Percentiles rank a stretch among this genome's conserved stretches.
phyloP scores from a whole-genome alignment of 1,140 invertebrate species.

The Limonius californicus region DNA sequence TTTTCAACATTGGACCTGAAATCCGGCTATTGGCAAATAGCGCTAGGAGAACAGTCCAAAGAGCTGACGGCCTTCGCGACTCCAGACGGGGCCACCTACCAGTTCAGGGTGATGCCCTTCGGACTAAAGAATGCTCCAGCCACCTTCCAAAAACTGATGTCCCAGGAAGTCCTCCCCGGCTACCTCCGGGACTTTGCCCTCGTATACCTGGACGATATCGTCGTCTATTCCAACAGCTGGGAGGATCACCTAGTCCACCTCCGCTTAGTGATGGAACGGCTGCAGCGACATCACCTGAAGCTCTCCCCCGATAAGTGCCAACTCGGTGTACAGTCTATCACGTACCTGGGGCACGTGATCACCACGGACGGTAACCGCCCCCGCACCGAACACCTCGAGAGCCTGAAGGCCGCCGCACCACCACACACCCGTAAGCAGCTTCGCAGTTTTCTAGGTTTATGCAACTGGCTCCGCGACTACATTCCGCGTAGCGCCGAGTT shows the following conservation, averaged over 20 bases:
- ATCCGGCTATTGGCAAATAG: constrained; percentile 28
- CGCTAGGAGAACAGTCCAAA: no score
- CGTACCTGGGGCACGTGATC: no score
- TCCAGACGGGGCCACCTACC: constrained; percentile 22
- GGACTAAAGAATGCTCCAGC: constrained; percentile 30
- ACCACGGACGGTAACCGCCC: no score
- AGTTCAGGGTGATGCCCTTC: constrained; percentile 36
- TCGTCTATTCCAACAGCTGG: constrained; percentile 7
- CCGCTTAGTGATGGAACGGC: constrained; percentile 17
- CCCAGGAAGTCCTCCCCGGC: constrained; percentile 22
- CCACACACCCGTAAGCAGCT: no score
- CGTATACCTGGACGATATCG: constrained; percentile 26
- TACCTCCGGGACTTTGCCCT: constrained; percentile 18
- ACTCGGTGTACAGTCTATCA: no score
- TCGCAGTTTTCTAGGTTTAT: no score
- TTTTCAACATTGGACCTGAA: no score
- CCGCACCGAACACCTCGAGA: no score
- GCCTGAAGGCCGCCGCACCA: no score
- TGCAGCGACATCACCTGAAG: constrained; percentile 10
- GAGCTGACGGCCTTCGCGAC: constrained; percentile 37
- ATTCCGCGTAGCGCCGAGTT: no score
- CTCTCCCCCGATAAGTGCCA: constrained; percentile 15
- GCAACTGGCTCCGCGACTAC: no score
- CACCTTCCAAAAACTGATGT: constrained; percentile 31
- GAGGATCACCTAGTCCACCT: constrained; percentile 20